Base-by-base conservation (phyloP, 2,888 invertebrate genomes). In the Catotricha subobsoleta region DNA sequence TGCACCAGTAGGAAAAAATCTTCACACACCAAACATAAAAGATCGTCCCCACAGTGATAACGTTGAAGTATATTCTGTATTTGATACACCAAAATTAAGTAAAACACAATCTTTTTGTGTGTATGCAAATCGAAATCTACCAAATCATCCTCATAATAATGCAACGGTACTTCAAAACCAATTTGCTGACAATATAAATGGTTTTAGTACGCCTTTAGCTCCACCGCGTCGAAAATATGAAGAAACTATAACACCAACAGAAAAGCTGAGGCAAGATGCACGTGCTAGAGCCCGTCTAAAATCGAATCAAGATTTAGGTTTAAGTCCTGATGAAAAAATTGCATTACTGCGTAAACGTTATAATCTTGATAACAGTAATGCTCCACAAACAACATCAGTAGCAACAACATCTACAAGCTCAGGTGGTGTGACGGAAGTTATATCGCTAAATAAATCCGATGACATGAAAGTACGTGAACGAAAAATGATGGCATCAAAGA, bases 241-340 rank as follows among this genome's bases (percentile, higher is more conserved):
- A 4, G 25, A 40, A 18, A 13, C 42, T 12, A 37, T 40, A 3
- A 56, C 56, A 43, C 56, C 56, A 42, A 70, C 71, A 1, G 69
- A 74, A 50, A 70, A 74, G 54, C 62, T 75, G 37, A 71, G 73
- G 44, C 69, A 71, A 45, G 72, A 74, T 46, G 72, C 73, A 19
- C 61, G 79, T 42, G 74, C 72, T 16, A 65, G 76, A 38, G 76
- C 77, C 8, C 67, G 75, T 36, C 58, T 78, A 19, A 75, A 75
- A 57, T 77, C 76, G 43, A 80, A 82, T 53, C 75, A 77, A 47
- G 80, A 82, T 52, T 58, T 81, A 19, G 78, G 80, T 2, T 62
- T 74, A n/a, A 77, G 74, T 56, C 76, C 74, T 0, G 76, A 77
- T 52, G 76, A 77, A 45, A 74, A 71, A 51, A 61, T 76, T 43